Base-by-base conservation (phyloP, 2,888 invertebrate genomes). In the Allolobophora icterica region DNA sequence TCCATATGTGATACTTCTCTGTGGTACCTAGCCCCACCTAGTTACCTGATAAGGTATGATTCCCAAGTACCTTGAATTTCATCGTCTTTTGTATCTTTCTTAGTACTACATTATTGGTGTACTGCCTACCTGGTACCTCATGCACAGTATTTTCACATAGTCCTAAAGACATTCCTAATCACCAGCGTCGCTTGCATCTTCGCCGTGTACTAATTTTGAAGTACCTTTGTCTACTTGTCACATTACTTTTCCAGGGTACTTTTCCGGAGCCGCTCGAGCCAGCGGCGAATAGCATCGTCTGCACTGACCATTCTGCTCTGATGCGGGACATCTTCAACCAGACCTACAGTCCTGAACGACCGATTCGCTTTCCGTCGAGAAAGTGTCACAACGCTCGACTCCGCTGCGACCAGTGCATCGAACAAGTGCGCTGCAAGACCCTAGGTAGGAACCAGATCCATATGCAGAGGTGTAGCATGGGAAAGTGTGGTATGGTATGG, bases 261-360 rank as follows among this genome's bases (percentile, higher is more conserved):
- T 93, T 92, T 87, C 93, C 93, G 4, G 92, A 92, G 38, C 89
- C 89, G 13, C 87, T 93, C 89, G 40, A 91, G 34, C 91, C 91
- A 13, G 90, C 84, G 15, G 89, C 93, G n/a, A 95, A 95, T 93
- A 94, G 93, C 89, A 93, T 95, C 45, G 93, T 94, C 21, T 95
- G 95, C 91, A 92, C 94, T 0, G 94, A 94, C 21, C 94, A 94
- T 89, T 94, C 94, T 15, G 93, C 92, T 1, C 92, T 95, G n/a
- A 93, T 94, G 83, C 92, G 92, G 21, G 92, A 93, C 13, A 93
- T 95, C 33, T 95, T 95, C 93, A 92, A 93, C 45, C 93, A 93
- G 91, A 91, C 93, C 34, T 93, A 93, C 42, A 93, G 93, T 15
- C 92, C 93, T 6, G 93, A 94, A 34, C 92, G 93, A 35, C 93